Evolutionary conservation across 2,797 vertebrate genomes (phyloP).

Genomic region (Sylvia borin): DNA sequence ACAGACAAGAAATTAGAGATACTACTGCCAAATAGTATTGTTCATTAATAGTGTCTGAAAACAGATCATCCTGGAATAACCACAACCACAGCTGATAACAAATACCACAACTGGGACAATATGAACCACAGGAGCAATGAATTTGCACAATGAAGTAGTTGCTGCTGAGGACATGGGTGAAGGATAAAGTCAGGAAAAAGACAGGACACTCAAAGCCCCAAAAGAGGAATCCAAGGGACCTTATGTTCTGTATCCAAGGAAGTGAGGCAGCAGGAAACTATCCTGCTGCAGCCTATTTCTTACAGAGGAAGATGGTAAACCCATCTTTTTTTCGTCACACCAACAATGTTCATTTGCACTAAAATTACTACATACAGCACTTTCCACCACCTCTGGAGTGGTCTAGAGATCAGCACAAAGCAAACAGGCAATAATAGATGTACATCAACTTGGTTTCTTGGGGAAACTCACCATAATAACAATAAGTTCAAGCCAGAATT

Average conservation of each 20-base stretch:
- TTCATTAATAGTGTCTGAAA: not conserved
- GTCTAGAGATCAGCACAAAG: not conserved
- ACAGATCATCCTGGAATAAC: not conserved
- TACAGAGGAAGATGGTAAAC: not conserved
- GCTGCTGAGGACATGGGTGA: not conserved
- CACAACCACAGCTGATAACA: not conserved
- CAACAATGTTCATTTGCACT: not conserved
- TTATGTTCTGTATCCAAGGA: not conserved
- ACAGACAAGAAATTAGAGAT: not conserved
- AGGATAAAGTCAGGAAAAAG: not conserved
- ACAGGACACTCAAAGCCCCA: not conserved
- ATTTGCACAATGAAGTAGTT: not conserved
- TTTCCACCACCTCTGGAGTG: not conserved
- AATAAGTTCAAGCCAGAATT: not conserved
- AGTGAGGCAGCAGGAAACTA: not conserved
- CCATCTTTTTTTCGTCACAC: not conserved
- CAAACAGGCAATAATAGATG: not conserved
- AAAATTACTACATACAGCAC: not conserved
- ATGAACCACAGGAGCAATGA: not conserved
- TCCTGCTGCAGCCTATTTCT: not conserved
- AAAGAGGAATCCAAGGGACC: not conserved
- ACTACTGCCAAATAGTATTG: not conserved
- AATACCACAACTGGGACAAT: not conserved
- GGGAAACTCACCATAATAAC: not conserved
- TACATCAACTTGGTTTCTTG: not conserved